phyloP scores from a whole-genome alignment of 2,888 invertebrate species.

The Apantesis nais region DNA sequence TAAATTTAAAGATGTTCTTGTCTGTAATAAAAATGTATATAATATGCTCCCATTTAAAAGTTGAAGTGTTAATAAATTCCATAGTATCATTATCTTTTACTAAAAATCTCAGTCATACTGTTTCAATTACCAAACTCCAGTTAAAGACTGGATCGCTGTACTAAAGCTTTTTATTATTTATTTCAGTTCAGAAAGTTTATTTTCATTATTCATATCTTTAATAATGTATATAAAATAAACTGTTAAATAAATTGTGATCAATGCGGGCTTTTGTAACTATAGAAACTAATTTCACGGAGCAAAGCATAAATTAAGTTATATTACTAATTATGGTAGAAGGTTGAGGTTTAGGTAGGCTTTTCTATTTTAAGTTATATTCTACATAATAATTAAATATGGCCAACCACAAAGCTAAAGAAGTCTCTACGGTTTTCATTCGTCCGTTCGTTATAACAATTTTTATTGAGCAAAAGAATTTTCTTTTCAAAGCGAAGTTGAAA shows the following conservation, averaged over 20 bases:
- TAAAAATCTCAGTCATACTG: too few relatives aligned
- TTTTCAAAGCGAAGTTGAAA: slow-evolving; percentile 27
- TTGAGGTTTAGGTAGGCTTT: background rate
- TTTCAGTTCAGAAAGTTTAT: too few relatives aligned
- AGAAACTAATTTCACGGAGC: background rate
- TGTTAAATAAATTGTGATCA: too few relatives aligned
- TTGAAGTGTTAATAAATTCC: background rate
- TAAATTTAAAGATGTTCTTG: slow-evolving; percentile 5
- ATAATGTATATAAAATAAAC: too few relatives aligned
- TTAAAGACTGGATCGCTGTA: too few relatives aligned
- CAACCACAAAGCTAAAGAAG: slow-evolving; percentile 1
- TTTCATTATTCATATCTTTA: too few relatives aligned
- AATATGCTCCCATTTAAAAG: too few relatives aligned
- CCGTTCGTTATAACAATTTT: slow-evolving; percentile 15
- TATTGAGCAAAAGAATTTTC: slow-evolving; percentile 28
- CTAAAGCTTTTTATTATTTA: too few relatives aligned
- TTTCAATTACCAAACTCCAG: too few relatives aligned
- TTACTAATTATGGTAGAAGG: background rate
- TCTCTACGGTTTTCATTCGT: slow-evolving; percentile 15
- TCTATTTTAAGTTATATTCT: background rate
- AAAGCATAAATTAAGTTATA: background rate
- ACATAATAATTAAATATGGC: background rate
- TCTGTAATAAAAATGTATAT: too few relatives aligned
- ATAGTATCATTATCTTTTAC: too few relatives aligned
- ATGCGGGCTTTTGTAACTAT: too few relatives aligned